These are phyloP conservation scores for Drosophila borealis DNA, from an alignment of 2,888 invertebrate species.

Conservation along the genomic window DNA sequence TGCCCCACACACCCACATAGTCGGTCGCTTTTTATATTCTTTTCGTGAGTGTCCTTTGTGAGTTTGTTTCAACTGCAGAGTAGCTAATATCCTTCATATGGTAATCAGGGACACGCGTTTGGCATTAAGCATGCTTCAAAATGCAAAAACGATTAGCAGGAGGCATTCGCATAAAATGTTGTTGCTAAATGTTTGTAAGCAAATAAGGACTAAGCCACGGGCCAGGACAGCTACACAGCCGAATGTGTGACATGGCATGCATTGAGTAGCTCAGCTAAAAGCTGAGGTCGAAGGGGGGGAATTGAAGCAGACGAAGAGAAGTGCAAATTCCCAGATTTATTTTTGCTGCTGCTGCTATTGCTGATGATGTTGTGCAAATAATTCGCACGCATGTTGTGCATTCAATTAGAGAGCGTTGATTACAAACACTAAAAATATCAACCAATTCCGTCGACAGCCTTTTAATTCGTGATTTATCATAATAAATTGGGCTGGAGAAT, in stretches of 20 bases:
- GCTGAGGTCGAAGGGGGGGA: not conserved
- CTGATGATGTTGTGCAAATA: constrained; percentile 59
- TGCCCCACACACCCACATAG: not conserved
- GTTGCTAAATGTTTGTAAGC: constrained; percentile 72
- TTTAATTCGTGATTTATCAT: constrained; percentile 78
- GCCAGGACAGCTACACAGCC: constrained; percentile 15
- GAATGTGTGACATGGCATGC: constrained; percentile 55
- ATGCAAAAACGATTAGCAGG: constrained; percentile 73
- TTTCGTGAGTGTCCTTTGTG: not conserved
- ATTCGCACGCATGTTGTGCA: constrained; percentile 63
- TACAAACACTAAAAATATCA: constrained; percentile 81
- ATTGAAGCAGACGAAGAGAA: not conserved
- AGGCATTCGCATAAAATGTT: constrained; percentile 57
- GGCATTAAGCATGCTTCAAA: constrained; percentile 71
- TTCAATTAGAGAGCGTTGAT: constrained; percentile 77
- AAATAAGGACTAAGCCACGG: constrained; percentile 56
- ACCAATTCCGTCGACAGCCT: constrained; percentile 30
- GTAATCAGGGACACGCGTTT: constrained; percentile 77
- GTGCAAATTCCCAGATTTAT: not conserved
- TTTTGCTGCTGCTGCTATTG: constrained; percentile 12
- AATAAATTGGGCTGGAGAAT: constrained; percentile 60
- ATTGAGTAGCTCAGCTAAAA: constrained; percentile 42
- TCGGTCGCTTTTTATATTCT: constrained; percentile 9
- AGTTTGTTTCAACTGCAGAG: constrained; percentile 1
- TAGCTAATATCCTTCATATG: constrained; percentile 58